These are phyloP conservation scores for Homalodisca vitripennis DNA, from an alignment of 1,140 invertebrate species.

Conservation along the genomic window DNA sequence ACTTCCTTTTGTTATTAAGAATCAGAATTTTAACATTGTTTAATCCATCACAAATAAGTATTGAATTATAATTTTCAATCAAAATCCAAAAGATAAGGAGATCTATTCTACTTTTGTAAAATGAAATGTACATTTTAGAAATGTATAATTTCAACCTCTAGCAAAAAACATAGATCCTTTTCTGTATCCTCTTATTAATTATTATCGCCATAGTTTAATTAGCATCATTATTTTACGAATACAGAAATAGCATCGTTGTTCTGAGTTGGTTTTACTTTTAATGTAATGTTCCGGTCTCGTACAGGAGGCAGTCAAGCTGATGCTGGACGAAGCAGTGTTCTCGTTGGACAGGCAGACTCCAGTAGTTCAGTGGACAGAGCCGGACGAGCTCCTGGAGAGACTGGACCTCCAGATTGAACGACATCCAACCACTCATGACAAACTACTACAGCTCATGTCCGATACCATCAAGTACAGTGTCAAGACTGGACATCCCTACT, in stretches of 20 bases:
- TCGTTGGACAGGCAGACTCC: slow-evolving; percentile 65
- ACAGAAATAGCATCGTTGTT: neutral
- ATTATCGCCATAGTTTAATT: neutral
- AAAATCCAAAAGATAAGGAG: too few relatives aligned
- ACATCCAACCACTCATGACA: slow-evolving; percentile 61
- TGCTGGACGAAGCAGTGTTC: slow-evolving; percentile 49
- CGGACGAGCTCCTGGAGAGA: slow-evolving; percentile 59
- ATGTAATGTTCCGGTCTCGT: neutral
- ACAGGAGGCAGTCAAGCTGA: slow-evolving; percentile 15
- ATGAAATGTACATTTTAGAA: too few relatives aligned
- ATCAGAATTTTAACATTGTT: too few relatives aligned
- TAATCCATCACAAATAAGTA: too few relatives aligned
- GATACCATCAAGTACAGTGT: slow-evolving; percentile 77
- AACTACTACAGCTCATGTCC: slow-evolving; percentile 61
- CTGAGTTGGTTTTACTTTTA: neutral
- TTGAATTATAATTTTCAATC: too few relatives aligned
- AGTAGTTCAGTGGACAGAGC: slow-evolving; percentile 74
- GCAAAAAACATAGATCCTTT: neutral
- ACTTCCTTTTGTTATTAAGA: too few relatives aligned
- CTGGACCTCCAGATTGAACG: slow-evolving; percentile 62
- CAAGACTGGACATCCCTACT: slow-evolving; percentile 84
- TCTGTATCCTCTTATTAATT: neutral
- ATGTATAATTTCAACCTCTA: neutral
- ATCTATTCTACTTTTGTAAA: too few relatives aligned
- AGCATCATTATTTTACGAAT: neutral